phyloP scores from a whole-genome alignment of 2,113 vertebrate species.

The Carettochelys insculpta region DNA sequence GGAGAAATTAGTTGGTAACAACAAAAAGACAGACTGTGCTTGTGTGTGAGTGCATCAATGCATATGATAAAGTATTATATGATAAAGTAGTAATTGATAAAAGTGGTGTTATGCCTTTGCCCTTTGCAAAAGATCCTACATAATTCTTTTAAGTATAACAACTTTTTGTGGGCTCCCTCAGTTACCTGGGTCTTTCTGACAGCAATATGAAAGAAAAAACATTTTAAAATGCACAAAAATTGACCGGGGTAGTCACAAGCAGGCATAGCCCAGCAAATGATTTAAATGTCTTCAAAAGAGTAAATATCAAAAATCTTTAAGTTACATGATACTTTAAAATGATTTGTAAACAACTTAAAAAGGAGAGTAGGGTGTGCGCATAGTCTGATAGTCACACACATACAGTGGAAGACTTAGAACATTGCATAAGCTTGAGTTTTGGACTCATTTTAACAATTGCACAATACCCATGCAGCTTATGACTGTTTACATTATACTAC shows the following conservation, averaged over 20 bases:
- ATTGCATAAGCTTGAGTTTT: background rate
- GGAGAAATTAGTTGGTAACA: no score
- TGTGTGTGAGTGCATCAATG: no score
- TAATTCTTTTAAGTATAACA: no score
- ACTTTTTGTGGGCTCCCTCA: background rate
- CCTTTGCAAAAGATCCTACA: no score
- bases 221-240: background rate
- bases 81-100: no score
- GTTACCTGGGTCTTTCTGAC: background rate
- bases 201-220: background rate
- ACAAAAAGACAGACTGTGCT: no score
- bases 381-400: background rate
- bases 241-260: background rate
- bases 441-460: background rate
- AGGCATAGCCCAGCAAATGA: background rate
- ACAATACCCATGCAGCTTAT: background rate
- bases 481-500: background rate
- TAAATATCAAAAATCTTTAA: background rate
- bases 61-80: no score
- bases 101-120: no score
- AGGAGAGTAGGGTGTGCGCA: background rate
- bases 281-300: background rate
- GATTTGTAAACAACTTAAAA: background rate
- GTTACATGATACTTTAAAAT: background rate
- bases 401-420: slow-evolving; percentile 1